These are phyloP conservation scores for Pholis gunnellus DNA, from an alignment of 2,113 vertebrate genomes.

Conservation along the genomic window DNA sequence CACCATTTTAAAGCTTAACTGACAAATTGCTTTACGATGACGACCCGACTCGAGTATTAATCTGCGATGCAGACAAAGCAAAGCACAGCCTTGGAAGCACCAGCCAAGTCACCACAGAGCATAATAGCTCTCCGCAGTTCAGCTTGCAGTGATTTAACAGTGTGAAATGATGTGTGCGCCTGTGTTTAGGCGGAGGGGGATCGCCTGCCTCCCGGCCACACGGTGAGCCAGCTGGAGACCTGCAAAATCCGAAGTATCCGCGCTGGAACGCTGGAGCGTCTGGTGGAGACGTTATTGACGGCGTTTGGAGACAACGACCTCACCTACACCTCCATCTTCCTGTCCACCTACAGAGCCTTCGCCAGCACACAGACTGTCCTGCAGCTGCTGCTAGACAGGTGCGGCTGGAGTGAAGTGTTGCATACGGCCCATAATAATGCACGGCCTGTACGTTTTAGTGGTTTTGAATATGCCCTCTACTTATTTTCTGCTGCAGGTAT, in stretches of 20 bases:
- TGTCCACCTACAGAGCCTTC: conserved; percentile 94
- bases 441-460: not conserved
- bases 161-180: not conserved
- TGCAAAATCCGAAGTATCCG: conserved; percentile 96
- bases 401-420: not conserved
- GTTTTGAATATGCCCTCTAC: not conserved
- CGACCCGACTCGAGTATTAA: not conserved
- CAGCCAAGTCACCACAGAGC: not conserved
- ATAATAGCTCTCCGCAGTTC: not conserved
- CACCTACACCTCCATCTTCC: conserved; percentile 95
- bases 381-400: conserved; percentile 91
- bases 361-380: conserved; percentile 89
- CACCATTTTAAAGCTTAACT: not conserved
- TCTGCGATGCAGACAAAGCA: not conserved
- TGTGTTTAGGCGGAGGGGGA: conserved; percentile 86
- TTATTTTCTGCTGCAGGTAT: conserved; percentile 80
- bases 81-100: not conserved
- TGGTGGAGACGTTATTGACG: conserved; percentile 94
- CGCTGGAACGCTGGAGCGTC: conserved; percentile 93
- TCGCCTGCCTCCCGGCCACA: conserved; percentile 92
- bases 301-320: conserved; percentile 95
- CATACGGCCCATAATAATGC: not conserved
- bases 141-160: not conserved
- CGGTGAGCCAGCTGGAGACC: conserved; percentile 94
- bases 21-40: not conserved